These are phyloP conservation scores for Pyrocoelia pectoralis DNA, from an alignment of 2,888 invertebrate genomes.

Conservation along the genomic window DNA sequence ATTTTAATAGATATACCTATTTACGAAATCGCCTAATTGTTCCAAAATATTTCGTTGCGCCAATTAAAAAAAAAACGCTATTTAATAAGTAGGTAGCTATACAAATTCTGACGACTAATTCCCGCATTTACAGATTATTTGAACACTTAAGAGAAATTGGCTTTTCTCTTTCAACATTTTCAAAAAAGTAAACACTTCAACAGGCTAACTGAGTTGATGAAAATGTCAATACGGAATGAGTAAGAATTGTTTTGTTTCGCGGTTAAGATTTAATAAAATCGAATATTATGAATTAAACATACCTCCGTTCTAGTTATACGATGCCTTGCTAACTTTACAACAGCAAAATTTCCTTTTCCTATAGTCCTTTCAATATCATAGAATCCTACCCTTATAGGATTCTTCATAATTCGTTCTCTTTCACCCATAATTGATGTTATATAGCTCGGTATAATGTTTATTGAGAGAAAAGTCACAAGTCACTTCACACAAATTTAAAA, in stretches of 20 bases:
- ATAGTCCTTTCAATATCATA: slow-evolving; percentile 98
- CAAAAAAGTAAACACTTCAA: too few relatives aligned
- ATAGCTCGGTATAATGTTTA: slow-evolving; percentile 16
- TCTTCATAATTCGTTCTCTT: slow-evolving; percentile 57
- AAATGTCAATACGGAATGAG: neutral
- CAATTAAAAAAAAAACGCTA: too few relatives aligned
- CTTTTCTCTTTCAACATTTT: too few relatives aligned
- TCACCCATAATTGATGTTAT: slow-evolving; percentile 51
- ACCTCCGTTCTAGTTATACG: slow-evolving; percentile 99
- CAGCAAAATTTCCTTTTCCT: slow-evolving; percentile 99
- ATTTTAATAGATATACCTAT: too few relatives aligned
- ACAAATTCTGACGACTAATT: too few relatives aligned
- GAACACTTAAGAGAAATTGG: too few relatives aligned
- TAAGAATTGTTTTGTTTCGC: neutral
- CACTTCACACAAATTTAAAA: slow-evolving; percentile 32
- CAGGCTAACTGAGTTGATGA: neutral
- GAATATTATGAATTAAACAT: slow-evolving; percentile 52
- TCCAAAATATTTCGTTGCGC: too few relatives aligned
- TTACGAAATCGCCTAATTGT: too few relatives aligned
- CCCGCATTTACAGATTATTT: too few relatives aligned
- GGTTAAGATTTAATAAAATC: neutral
- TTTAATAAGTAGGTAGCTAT: too few relatives aligned
- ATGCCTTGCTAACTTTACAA: slow-evolving; percentile 97
- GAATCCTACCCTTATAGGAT: slow-evolving; percentile 88
- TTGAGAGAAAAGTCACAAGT: slow-evolving; percentile 43